Evolutionary conservation across 2,888 invertebrate genomes (phyloP).

Genomic region (Subacronicta megacephala): DNA sequence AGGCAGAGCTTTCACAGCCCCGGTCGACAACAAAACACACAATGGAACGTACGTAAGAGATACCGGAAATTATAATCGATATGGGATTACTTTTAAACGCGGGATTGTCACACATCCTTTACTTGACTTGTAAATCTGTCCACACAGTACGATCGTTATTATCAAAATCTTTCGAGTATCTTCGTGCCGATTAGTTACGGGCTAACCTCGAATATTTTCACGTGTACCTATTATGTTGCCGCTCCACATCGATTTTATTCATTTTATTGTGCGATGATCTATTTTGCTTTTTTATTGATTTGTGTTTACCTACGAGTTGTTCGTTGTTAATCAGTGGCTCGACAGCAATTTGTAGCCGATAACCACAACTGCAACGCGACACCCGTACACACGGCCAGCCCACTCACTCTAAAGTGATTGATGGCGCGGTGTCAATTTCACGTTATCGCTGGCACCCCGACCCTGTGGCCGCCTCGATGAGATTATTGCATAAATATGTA

Average conservation of each 20-base stretch:
- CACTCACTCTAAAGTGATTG: conserved; percentile 81
- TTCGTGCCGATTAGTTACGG: conserved; percentile 48
- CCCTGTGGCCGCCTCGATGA: conserved; percentile 64
- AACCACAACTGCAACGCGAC: conserved; percentile 84
- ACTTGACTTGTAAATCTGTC: conserved; percentile 64
- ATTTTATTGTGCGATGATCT: conserved; percentile 61
- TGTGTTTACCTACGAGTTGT: conserved; percentile 59
- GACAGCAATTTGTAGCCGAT: conserved; percentile 84
- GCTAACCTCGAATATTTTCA: conserved; percentile 53
- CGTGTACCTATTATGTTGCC: conserved; percentile 59
- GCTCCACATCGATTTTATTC: conserved; percentile 54
- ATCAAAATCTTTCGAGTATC: conserved; percentile 56
- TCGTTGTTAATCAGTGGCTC: conserved; percentile 77
- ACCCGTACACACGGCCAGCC: conserved; percentile 72
- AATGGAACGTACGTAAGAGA: conserved; percentile 76
- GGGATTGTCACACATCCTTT: conserved; percentile 70
- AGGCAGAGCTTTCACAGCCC: conserved; percentile 66
- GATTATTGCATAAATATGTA: conserved; percentile 73
- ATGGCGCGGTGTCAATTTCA: conserved; percentile 81
- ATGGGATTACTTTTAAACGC: conserved; percentile 74
- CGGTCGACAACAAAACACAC: conserved; percentile 70
- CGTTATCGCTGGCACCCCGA: conserved; percentile 77
- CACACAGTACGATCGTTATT: conserved; percentile 44
- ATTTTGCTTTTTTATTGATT: conserved; percentile 60
- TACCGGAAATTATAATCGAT: conserved; percentile 84